Evolutionary conservation across 2,888 invertebrate genomes (phyloP).

Genomic region (Adineta ricciae): DNA sequence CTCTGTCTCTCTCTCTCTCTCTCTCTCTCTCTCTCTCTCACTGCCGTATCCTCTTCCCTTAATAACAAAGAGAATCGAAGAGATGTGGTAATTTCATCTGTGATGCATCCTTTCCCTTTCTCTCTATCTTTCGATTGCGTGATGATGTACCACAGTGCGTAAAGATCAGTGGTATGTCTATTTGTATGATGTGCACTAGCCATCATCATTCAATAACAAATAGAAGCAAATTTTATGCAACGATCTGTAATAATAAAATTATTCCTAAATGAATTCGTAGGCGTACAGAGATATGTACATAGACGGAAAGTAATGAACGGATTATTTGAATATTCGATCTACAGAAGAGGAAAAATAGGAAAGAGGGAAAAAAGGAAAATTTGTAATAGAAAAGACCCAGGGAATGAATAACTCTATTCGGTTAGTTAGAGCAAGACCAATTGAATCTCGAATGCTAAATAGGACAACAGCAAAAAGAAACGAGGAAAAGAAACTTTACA

Average conservation of each 20-base stretch:
- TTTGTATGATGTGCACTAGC: neutral
- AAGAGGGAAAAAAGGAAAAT: neutral
- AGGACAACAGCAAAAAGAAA: neutral
- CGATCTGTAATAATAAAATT: constrained; percentile 11
- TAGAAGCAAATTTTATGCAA: constrained; percentile 19
- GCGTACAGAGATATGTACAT: neutral
- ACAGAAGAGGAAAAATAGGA: neutral
- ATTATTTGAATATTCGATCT: neutral
- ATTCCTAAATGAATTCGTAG: constrained; percentile 10
- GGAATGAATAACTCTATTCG: neutral
- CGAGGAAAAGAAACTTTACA: neutral
- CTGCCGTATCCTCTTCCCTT: neutral
- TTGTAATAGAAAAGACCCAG: neutral
- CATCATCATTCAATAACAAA: constrained; percentile 3
- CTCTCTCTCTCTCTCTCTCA: neutral
- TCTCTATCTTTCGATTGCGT: constrained; percentile 11
- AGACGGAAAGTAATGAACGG: neutral
- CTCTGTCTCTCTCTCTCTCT: neutral
- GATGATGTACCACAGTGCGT: neutral
- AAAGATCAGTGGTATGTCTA: constrained; percentile 20
- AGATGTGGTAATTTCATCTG: neutral
- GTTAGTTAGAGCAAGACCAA: neutral
- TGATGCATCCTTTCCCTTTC: neutral
- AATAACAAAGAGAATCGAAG: neutral
- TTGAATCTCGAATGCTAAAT: constrained; percentile 17